Base-by-base conservation (phyloP, 1,140 invertebrate genomes). In the Chrysomallon squamiferum region DNA sequence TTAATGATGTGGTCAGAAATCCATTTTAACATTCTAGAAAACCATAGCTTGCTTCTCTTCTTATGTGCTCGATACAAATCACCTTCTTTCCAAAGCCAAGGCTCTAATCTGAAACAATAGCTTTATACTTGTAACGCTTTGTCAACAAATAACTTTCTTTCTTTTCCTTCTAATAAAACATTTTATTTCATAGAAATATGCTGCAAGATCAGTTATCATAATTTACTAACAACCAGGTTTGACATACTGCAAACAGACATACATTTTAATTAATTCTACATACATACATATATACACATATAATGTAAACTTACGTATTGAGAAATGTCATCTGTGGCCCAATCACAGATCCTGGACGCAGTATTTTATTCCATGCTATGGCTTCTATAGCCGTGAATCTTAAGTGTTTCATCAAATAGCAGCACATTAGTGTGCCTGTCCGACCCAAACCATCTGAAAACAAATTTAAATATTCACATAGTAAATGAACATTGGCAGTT, bases 361-460 rank as follows among this genome's bases (percentile, higher is more conserved):
- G 98, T 70, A 99, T 92, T 75, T 97, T 87, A 65, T 97, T 91
- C 97, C 97, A 99, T 7, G 93, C 97, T 77, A 99, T 99, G 5
- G 93, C 90, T 87, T 99, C 96, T 62, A 92, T 89, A 6, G 96
- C 95, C 15, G 93, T 93, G 79, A 99, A 95, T 66, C 84, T 85
- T 87, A 95, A 98, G 85, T 99, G 95, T 85, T 99, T 99, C 95
- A 99, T 99, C 73, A 99, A 93, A 83, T 98, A 99, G 84, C 95
- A 97, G 6, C 91, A 96, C 75, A 99, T 99, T 29, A 99, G 87
- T 2, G 96, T 97, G 9, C 97, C 97, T 15, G 97, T 99, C 72
- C 97, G 88, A 11, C 97, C 97, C 35, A 99, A 87, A 41, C 97
- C 97, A 83, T 96, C 97, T 95, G 84, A 43, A 89, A 83, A 72